These are phyloP conservation scores for Callinectes sapidus DNA, from an alignment of 2,888 invertebrate genomes.

Conservation along the genomic window DNA sequence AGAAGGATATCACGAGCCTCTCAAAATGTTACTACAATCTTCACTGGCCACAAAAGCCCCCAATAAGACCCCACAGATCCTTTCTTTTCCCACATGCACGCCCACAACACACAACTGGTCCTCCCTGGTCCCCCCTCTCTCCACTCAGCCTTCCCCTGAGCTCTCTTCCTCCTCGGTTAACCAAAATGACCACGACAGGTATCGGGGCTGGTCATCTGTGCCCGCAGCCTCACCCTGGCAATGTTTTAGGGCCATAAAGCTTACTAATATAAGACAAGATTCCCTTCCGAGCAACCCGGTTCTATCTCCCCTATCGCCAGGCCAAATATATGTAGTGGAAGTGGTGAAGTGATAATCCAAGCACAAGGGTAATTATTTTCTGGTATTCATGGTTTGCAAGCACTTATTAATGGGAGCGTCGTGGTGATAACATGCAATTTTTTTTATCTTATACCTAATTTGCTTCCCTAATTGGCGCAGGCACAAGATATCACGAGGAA, in stretches of 20 bases:
- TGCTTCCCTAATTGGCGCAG: neutral
- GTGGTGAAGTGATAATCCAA: conserved; percentile 14
- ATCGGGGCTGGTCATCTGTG: conserved; percentile 3
- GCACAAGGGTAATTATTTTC: neutral
- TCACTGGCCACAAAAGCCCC: neutral
- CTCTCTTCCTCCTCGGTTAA: conserved; percentile 6
- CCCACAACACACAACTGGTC: conserved; percentile 6
- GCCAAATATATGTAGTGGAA: neutral
- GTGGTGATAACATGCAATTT: neutral
- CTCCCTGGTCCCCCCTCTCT: neutral
- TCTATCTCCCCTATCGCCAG: neutral
- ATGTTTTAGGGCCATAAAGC: conserved; percentile 5
- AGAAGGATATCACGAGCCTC: neutral
- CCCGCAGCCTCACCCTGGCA: conserved; percentile 17
- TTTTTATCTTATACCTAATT: conserved; percentile 16
- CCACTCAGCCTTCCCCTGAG: neutral
- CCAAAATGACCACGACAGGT: conserved; percentile 34
- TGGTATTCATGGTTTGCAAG: conserved; percentile 9
- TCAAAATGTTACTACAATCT: neutral
- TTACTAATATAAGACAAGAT: conserved; percentile 13
- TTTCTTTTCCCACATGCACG: neutral
- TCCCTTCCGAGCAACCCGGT: conserved; percentile 11
- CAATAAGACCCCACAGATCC: neutral
- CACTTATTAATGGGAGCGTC: conserved; percentile 11
- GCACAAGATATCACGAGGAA: neutral